phyloP scores from a whole-genome alignment of 2,888 invertebrate genomes.

The Euphydryas editha region DNA sequence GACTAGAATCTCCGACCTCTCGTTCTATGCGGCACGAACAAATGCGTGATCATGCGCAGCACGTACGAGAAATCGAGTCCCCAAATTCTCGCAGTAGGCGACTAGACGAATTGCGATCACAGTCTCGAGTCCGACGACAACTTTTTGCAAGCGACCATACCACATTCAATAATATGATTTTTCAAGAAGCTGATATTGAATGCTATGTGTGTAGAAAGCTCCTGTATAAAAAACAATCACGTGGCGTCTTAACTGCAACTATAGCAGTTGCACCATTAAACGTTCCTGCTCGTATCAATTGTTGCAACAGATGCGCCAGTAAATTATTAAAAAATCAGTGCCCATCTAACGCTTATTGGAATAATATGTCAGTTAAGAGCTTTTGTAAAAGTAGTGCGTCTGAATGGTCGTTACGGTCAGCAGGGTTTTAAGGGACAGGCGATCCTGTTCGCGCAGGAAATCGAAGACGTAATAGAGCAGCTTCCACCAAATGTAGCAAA shows the following conservation, averaged over 20 bases:
- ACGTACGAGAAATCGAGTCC: no score
- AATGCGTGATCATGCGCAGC: no score
- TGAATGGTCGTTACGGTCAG: not conserved
- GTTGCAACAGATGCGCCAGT: not conserved
- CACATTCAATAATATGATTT: not conserved
- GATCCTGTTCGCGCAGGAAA: not conserved
- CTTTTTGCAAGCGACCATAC: not conserved
- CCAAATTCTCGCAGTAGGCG: not conserved
- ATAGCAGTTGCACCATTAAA: not conserved
- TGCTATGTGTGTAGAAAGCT: not conserved
- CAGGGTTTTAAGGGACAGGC: not conserved
- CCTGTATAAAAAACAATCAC: not conserved
- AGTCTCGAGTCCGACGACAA: not conserved
- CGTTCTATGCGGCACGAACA: no score
- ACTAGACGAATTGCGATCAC: not conserved
- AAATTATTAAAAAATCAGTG: conserved; percentile 2
- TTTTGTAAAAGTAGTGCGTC: not conserved
- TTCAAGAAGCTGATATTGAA: not conserved
- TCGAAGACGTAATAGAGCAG: not conserved
- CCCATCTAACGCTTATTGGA: not conserved
- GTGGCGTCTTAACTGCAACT: not conserved
- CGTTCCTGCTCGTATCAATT: not conserved
- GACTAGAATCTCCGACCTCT: not conserved
- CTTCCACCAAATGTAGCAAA: not conserved
- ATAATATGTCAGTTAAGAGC: not conserved